Conservation (phyloP, 2,888 invertebrate species). For the Temnothorax ravouxi region DNA sequence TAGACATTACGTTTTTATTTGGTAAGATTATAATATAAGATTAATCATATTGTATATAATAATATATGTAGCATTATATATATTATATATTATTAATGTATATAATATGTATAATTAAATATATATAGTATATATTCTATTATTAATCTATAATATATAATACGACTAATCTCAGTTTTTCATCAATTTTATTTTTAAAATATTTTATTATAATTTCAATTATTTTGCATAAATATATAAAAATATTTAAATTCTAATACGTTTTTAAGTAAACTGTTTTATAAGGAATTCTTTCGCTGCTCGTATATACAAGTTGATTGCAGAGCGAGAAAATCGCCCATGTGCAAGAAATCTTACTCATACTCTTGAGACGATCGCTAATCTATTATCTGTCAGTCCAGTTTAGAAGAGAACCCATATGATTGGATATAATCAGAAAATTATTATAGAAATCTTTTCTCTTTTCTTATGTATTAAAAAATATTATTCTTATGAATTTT, state of each 20-base stretch:
- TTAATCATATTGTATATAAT: neutral
- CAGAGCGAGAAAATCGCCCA: neutral
- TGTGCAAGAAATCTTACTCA: slow-evolving; percentile 2
- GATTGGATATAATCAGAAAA: neutral
- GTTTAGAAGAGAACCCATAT: slow-evolving; percentile 16
- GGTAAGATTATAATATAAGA: neutral
- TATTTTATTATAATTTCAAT: neutral
- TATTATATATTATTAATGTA: neutral
- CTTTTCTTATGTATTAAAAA: neutral
- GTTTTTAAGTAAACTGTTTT: neutral
- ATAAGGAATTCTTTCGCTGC: neutral
- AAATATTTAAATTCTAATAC: slow-evolving; percentile 6
- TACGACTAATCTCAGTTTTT: neutral
- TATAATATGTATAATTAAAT: neutral
- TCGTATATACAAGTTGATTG: neutral
- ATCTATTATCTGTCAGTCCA: slow-evolving; percentile 23
- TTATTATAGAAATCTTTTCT: neutral
- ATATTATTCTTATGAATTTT: neutral
- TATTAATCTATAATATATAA: neutral
- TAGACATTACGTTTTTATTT: neutral
- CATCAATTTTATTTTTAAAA: neutral
- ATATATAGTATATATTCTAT: neutral
- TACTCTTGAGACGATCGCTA: neutral
- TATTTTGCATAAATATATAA: neutral
- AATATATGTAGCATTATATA: neutral